Evolutionary conservation across 2,888 invertebrate genomes (phyloP).

Genomic region (Diarsia rubi): DNA sequence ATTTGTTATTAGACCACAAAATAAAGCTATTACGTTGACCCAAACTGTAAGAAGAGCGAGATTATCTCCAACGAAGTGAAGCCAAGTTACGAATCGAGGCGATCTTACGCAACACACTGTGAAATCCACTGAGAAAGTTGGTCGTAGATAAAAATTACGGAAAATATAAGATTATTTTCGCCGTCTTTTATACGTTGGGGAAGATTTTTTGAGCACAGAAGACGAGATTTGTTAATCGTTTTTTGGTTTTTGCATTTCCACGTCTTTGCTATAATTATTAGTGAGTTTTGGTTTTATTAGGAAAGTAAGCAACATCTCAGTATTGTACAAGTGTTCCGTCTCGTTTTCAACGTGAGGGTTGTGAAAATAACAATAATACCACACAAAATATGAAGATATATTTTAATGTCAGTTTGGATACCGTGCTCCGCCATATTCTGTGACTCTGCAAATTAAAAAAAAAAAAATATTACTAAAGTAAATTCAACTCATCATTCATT

Average conservation of each 20-base stretch:
- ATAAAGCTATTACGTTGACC: slow-evolving; percentile 46
- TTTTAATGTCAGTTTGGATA: neutral
- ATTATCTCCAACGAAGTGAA: slow-evolving; percentile 48
- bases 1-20: slow-evolving; percentile 31
- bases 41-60: slow-evolving; percentile 41
- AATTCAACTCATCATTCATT: neutral
- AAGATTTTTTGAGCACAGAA: slow-evolving; percentile 31
- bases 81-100: slow-evolving; percentile 53
- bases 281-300: slow-evolving; percentile 32
- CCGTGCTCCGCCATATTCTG: no score
- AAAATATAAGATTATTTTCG: slow-evolving; percentile 51
- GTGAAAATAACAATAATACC: neutral
- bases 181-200: slow-evolving; percentile 11
- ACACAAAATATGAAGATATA: neutral
- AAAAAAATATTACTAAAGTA: no score
- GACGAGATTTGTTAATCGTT: slow-evolving; percentile 28
- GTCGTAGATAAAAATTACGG: slow-evolving; percentile 57
- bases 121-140: slow-evolving; percentile 64
- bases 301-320: neutral
- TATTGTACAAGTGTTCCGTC: slow-evolving; percentile 1
- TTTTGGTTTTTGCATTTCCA: slow-evolving; percentile 38
- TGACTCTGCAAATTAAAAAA: no score
- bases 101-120: slow-evolving; percentile 56
- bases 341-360: neutral
- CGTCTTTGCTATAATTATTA: slow-evolving; percentile 24